Evolutionary conservation across 2,888 invertebrate species (phyloP).

Genomic region (Leptothorax acervorum): DNA sequence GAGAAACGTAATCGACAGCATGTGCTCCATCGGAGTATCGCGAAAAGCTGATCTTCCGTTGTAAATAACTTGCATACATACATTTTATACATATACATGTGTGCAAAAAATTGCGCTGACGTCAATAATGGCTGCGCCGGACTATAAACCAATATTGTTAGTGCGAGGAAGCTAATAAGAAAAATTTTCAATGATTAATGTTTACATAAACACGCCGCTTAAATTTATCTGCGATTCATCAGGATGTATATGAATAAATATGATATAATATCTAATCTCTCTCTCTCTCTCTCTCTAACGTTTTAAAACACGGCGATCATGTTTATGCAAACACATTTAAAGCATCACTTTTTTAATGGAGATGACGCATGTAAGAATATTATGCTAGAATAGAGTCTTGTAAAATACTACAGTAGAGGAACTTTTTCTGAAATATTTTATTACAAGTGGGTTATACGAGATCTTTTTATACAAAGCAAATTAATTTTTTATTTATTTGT

Average conservation of each 20-base stretch:
- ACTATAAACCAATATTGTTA: constrained; percentile 24
- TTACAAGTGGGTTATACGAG: neutral
- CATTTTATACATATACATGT: neutral
- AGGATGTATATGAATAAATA: constrained; percentile 31
- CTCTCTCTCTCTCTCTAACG: neutral
- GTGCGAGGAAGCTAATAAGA: constrained; percentile 13
- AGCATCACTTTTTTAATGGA: constrained; percentile 1
- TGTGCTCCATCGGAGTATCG: neutral
- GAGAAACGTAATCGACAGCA: constrained; percentile 22
- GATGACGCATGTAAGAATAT: neutral
- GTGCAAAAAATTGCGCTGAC: constrained; percentile 27
- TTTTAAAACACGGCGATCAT: neutral
- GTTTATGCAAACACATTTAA: neutral
- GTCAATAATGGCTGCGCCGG: constrained; percentile 28
- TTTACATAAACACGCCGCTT: constrained; percentile 39
- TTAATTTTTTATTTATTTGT: neutral
- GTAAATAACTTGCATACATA: constrained; percentile 26
- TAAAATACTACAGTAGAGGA: neutral
- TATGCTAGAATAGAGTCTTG: neutral
- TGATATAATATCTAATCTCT: constrained; percentile 2
- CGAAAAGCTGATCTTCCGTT: constrained; percentile 21
- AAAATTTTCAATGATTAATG: constrained; percentile 23
- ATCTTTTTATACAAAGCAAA: neutral
- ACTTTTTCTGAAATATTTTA: neutral
- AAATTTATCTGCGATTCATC: constrained; percentile 46